Base-by-base conservation (phyloP, 2,797 vertebrate species). In the Oreochromis grahami region DNA sequence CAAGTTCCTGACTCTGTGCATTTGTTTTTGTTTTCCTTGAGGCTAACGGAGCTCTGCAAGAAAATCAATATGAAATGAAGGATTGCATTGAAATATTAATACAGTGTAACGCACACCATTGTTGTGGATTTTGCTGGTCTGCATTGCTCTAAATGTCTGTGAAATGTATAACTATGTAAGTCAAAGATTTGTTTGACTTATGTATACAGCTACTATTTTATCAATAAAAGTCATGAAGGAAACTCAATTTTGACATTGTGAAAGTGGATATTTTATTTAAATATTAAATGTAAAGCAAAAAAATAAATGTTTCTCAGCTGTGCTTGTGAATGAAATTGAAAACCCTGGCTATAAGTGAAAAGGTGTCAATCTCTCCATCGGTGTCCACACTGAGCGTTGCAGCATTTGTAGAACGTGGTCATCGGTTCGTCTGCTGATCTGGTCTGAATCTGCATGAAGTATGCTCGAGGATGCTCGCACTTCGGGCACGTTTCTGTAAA, bases 381-480 rank as follows among this genome's bases (percentile, higher is more conserved):
- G 91, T 99, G 97, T 11, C 98, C 98, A 78, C 98, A 99, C 88
- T 96, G 97, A 19, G 85, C 83, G 6, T 92, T 97, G 95, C 99
- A 99, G 95, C 99, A 99, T 94, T 99, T 99, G 95, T 99, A 99
- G 96, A 99, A 99, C 6, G 98, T 99, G 1, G 99, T 99, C 99
- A 99, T 99, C 0, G 99, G 99, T 91, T 99, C 99, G 34, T 99
- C 98, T 1, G 99, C 98, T 41, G 98, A 99, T 91, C 98, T 96
- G 12, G 98, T 99, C 96, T 99, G 98, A 88, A 99, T 97, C 93
- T 99, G 98, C 98, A 99, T 99, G 96, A 99, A 99, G 93, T 97
- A 99, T 2, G 98, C 99, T 6, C 99, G 97, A 21, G 96, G 97
- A 56, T 99, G 98, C 32, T 96, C 98, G 77, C 98, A 99, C 92